Percentiles rank a stretch among this genome's conserved stretches.
These are phyloP conservation scores for Rhinopomastus cyanomelas DNA, from an alignment of 2,113 vertebrate genomes.

Conservation along the genomic window DNA sequence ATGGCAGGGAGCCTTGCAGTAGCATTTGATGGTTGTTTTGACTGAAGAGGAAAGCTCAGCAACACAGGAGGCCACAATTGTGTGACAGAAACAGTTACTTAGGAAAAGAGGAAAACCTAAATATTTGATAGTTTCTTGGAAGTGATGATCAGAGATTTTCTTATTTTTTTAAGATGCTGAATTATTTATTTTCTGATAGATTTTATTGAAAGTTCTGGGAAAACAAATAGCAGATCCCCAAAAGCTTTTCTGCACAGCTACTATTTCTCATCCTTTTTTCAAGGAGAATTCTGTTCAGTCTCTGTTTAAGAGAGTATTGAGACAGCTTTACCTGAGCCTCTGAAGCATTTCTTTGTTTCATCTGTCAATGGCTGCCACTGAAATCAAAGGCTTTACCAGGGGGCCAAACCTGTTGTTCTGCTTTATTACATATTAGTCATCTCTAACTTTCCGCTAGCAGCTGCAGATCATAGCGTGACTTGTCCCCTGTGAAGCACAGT, in stretches of 20 bases:
- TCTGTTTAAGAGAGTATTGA: background rate
- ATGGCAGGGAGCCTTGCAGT: background rate
- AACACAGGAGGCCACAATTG: background rate
- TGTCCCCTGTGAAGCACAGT: background rate
- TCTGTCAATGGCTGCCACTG: background rate
- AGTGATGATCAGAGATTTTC: background rate
- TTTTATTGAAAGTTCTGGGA: background rate
- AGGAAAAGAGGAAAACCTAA: background rate
- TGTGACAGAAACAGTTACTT: background rate
- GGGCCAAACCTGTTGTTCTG: background rate
- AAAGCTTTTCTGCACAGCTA: background rate
- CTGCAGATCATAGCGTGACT: constrained; percentile 1
- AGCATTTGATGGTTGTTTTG: background rate
- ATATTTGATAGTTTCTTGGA: constrained; percentile 10
- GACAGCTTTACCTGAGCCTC: background rate
- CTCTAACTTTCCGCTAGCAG: background rate
- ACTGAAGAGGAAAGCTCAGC: constrained; percentile 1
- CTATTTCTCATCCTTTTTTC: background rate
- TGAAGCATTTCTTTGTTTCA: background rate
- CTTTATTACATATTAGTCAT: constrained; percentile 9
- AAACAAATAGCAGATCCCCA: background rate
- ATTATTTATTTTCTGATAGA: constrained; percentile 9
- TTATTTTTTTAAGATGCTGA: background rate
- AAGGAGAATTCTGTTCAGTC: background rate
- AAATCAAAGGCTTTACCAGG: constrained; percentile 37